These are phyloP conservation scores for Philopotamus ludificatus DNA, from an alignment of 1,140 invertebrate genomes.

Conservation along the genomic window DNA sequence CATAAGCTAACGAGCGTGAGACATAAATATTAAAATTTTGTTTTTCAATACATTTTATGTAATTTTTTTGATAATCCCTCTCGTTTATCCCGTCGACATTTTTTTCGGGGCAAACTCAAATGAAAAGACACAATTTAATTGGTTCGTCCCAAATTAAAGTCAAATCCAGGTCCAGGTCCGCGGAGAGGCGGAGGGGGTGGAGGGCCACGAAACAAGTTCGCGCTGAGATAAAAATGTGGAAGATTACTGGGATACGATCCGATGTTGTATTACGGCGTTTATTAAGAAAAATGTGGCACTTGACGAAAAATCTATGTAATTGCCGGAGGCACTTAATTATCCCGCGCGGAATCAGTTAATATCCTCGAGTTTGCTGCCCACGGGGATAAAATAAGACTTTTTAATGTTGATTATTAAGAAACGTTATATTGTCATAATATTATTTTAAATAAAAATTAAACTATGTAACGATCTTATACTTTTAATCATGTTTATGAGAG, in stretches of 20 bases:
- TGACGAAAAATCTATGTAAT: constrained; percentile 1
- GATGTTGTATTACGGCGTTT: background rate
- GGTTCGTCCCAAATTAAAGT: constrained; percentile 15
- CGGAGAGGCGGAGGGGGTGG: background rate
- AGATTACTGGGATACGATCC: too few relatives aligned
- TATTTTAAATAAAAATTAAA: too few relatives aligned
- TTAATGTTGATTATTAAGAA: background rate
- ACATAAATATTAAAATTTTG: too few relatives aligned
- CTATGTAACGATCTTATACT: too few relatives aligned
- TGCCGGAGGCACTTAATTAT: constrained; percentile 1
- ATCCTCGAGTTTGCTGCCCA: background rate
- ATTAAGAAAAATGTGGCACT: constrained; percentile 7
- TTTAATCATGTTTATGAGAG: too few relatives aligned
- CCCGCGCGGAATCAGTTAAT: background rate
- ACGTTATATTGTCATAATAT: too few relatives aligned
- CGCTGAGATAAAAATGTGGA: too few relatives aligned
- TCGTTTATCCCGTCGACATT: too few relatives aligned
- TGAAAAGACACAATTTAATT: constrained; percentile 23
- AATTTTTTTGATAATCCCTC: too few relatives aligned
- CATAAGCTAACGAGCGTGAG: too few relatives aligned
- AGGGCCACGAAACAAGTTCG: background rate
- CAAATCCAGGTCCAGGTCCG: constrained; percentile 9
- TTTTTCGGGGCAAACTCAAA: too few relatives aligned
- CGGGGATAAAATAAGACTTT: background rate
- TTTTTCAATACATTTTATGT: too few relatives aligned